Conservation (phyloP, 2,113 vertebrate species). For the Numida meleagris region DNA sequence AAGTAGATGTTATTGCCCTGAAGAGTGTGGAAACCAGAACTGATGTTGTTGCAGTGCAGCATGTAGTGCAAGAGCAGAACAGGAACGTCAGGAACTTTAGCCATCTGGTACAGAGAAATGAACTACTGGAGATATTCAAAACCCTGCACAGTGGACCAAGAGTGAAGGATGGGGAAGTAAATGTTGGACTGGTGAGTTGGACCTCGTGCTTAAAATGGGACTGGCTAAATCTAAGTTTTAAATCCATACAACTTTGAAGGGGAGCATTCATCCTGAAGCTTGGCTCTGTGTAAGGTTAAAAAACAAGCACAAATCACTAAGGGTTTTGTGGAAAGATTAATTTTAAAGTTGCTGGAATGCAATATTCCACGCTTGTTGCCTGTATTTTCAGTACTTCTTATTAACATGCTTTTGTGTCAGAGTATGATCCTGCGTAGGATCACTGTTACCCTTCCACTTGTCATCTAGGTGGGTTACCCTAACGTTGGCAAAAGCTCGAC, state of each 20-base stretch:
- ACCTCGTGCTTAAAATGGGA: not conserved
- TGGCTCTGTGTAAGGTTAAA: not conserved
- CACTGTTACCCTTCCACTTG: not conserved
- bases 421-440: not conserved
- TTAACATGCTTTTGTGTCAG: not conserved
- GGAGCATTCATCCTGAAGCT: not conserved
- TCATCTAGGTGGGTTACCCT: slow-evolving; percentile 91
- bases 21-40: slow-evolving; percentile 11
- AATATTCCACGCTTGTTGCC: not conserved
- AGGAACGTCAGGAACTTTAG: slow-evolving; percentile 80
- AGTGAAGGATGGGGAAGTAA: slow-evolving; percentile 87
- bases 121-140: slow-evolving; percentile 88
- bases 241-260: not conserved
- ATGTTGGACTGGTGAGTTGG: slow-evolving; percentile 91
- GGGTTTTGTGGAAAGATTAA: not conserved
- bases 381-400: not conserved
- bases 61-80: not conserved
- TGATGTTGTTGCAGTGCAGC: not conserved
- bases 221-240: not conserved
- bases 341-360: not conserved
- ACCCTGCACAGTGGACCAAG: slow-evolving; percentile 78
- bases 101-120: slow-evolving; percentile 85
- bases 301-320: not conserved
- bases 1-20: not conserved
- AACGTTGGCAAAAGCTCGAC: slow-evolving; percentile 98